Evolutionary conservation across 1,140 invertebrate species (phyloP).

Genomic region (Drosophila nebulosa): DNA sequence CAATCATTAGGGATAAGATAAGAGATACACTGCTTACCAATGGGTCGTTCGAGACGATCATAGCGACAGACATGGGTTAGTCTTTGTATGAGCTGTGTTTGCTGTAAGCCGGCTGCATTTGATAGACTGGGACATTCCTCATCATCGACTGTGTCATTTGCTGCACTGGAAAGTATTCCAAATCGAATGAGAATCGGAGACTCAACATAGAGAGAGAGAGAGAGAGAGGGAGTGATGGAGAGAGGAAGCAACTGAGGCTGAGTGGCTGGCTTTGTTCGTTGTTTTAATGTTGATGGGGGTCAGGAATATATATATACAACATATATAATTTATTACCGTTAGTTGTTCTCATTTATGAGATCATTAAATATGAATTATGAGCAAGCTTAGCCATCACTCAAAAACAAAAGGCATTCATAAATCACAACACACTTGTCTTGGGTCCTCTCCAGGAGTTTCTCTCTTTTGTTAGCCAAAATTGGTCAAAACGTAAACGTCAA

Average conservation of each 20-base stretch:
- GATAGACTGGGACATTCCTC: constrained; percentile 61
- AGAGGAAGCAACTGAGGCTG: too few relatives aligned
- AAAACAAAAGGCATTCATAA: background rate
- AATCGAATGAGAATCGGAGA: too few relatives aligned
- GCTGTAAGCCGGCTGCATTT: constrained; percentile 59
- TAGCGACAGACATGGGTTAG: constrained; percentile 77
- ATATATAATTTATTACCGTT: background rate
- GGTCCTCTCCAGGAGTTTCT: too few relatives aligned
- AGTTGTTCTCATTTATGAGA: background rate
- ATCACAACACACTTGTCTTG: background rate
- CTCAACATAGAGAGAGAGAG: background rate
- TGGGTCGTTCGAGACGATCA: constrained; percentile 70
- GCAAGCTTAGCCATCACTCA: background rate
- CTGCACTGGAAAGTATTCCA: constrained; percentile 27
- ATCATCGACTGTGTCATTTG: constrained; percentile 36
- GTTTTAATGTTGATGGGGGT: background rate
- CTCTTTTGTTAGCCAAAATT: too few relatives aligned
- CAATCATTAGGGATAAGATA: too few relatives aligned
- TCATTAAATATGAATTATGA: background rate
- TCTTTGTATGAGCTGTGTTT: constrained; percentile 68
- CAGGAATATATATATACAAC: background rate
- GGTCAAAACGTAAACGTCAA: too few relatives aligned
- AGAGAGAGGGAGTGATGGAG: too few relatives aligned
- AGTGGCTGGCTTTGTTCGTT: too few relatives aligned
- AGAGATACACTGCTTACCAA: too few relatives aligned